Base-by-base conservation (phyloP, 2,113 vertebrate genomes). In the Neogobius melanostomus region DNA sequence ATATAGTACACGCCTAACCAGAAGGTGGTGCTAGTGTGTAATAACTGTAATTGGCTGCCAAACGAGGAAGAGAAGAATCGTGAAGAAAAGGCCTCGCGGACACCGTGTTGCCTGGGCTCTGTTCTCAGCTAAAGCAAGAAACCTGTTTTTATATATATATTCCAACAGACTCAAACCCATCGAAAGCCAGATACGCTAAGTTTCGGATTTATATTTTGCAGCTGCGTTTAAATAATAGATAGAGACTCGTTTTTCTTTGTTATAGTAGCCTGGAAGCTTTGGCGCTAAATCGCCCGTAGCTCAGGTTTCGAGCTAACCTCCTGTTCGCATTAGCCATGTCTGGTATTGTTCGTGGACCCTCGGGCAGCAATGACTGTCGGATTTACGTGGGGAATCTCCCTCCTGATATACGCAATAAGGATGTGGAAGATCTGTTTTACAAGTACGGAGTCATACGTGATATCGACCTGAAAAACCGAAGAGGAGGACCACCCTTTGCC, bases 301-400 rank as follows among this genome's bases (percentile, higher is more conserved):
- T 69, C 12, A 48, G 6, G 66, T 63, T 65, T 68, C 69, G 78
- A 11, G 36, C 21, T 47, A 71, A 64, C 62, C n/a, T 16, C 17
- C 48, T 64, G 62, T 64, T 10, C 45, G n/a, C n/a, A 45, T 47
- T 64, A 48, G 44, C 44, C 9, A 48, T 64, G 62, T 46, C 62
- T 78, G 94, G 96, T 87, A 92, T 98, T 75, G 92, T 98, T 51
- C 94, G 97, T 76, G 96, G 97, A 87, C 96, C 96, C 14, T 94
- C 96, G 12, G 97, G 97, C 56, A 98, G 95, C 81, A 99, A 99
- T 91, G 97, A 99, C 81, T 99, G 97, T 89, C 95, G 93, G 57
- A 92, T 94, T 28, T 97, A 97, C 64, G 95, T 96, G 72, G 95
- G 95, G 0, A 97, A 96, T 80, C 92, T 97, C 51, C 95, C 95